A percentile compares a stretch with the other conserved stretches of the same genome.
phyloP scores from a whole-genome alignment of 2,888 invertebrate species.

The Rhagophthalmus giganteus region DNA sequence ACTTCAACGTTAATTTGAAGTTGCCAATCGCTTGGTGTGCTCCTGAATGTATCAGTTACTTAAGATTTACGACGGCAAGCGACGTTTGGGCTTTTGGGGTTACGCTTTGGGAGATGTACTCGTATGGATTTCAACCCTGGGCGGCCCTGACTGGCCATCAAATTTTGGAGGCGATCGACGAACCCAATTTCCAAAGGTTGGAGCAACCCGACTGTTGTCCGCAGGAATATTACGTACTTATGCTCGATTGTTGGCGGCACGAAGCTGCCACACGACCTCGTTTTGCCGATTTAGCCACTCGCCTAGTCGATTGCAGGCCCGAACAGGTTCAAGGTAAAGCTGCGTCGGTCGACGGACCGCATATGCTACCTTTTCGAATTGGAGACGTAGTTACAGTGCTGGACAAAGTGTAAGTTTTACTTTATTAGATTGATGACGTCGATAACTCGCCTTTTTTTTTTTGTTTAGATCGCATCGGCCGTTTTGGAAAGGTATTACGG shows the following conservation, averaged over 20 bases:
- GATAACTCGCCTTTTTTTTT: not conserved
- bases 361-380: conserved; percentile 79
- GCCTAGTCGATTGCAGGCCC: conserved; percentile 84
- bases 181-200: conserved; percentile 85
- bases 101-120: conserved; percentile 99
- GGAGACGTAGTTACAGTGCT: conserved; percentile 93
- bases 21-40: conserved; percentile 99
- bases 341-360: conserved; percentile 56
- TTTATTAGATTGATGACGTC: not conserved
- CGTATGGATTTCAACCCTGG: conserved; percentile 98
- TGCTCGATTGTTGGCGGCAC: conserved; percentile 97
- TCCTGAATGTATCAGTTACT: conserved; percentile 94
- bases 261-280: conserved; percentile 86
- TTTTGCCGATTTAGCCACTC: conserved; percentile 80
- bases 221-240: conserved; percentile 85
- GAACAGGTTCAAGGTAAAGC: conserved; percentile 87
- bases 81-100: conserved; percentile 98
- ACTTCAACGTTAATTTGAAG: conserved; percentile 95
- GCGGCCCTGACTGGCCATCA: conserved; percentile 86
- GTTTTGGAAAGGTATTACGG: conserved; percentile 89
- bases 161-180: conserved; percentile 93
- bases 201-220: conserved; percentile 96
- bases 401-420: conserved; percentile 72
- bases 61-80: conserved; percentile 93
- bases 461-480: conserved; percentile 61